phyloP scores from a whole-genome alignment of 2,797 vertebrate genomes.

The Peromyscus melanophrys region DNA sequence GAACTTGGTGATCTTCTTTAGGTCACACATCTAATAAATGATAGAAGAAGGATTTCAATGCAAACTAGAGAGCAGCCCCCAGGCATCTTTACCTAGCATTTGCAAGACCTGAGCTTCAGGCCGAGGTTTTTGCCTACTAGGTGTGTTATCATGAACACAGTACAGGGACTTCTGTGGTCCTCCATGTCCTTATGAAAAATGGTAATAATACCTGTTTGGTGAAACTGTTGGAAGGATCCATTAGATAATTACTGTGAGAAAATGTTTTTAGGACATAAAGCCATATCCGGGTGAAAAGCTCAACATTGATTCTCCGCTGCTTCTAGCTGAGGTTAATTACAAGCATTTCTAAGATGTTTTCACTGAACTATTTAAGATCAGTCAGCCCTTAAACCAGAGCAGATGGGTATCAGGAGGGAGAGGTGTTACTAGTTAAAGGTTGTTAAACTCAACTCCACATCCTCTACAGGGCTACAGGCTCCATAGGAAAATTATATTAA shows the following conservation, averaged over 20 bases:
- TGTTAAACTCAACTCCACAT: neutral
- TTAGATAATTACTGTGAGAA: conserved; percentile 29
- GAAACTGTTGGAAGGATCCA: conserved; percentile 43
- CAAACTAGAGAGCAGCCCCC: neutral
- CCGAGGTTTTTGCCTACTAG: conserved; percentile 14
- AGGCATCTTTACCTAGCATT: neutral
- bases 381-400: conserved; percentile 32
- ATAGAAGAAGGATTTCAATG: conserved; percentile 10
- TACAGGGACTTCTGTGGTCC: conserved; percentile 40
- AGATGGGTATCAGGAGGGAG: neutral
- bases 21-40: neutral
- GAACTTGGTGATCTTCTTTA: neutral
- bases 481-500: conserved; percentile 4
- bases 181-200: conserved; percentile 16
- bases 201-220: neutral
- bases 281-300: neutral
- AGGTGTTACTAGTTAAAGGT: neutral
- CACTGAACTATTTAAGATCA: conserved; percentile 48
- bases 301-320: neutral
- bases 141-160: conserved; percentile 17
- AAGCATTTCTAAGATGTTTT: conserved; percentile 48
- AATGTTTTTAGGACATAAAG: conserved; percentile 51
- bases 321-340: conserved; percentile 33
- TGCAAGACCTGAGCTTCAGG: conserved; percentile 2
- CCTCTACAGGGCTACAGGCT: neutral